Percentiles rank a stretch among this genome's conserved stretches.
Conservation (phyloP, 2,797 vertebrate genomes). For the Oreortyx pictus region DNA sequence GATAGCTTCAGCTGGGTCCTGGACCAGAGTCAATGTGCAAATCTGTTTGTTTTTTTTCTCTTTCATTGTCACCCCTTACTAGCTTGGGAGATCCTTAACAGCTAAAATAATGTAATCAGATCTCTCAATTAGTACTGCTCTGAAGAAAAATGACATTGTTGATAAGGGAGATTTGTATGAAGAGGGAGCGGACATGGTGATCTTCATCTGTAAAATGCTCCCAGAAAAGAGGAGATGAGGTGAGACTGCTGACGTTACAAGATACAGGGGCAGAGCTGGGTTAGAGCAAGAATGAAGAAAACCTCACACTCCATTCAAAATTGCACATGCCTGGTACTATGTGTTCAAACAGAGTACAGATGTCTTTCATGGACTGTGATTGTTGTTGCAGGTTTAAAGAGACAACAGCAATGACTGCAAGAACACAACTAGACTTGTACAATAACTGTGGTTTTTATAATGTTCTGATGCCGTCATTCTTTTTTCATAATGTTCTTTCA, state of each 20-base stretch:
- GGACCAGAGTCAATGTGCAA: neutral
- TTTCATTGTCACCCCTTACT: neutral
- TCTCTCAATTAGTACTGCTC: neutral
- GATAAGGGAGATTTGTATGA: neutral
- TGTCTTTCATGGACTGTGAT: neutral
- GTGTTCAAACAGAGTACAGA: neutral
- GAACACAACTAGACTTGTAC: neutral
- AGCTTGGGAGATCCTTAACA: neutral
- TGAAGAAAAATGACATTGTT: neutral
- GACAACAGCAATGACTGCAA: neutral
- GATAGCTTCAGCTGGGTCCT: neutral
- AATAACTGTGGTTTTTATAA: neutral
- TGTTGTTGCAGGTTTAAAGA: neutral
- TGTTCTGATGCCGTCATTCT: constrained; percentile 1
- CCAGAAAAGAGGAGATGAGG: neutral
- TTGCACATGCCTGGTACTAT: neutral
- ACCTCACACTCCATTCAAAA: neutral
- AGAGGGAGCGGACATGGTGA: neutral
- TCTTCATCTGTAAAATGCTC: neutral
- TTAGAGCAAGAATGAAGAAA: neutral
- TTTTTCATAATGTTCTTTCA: neutral
- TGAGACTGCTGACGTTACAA: neutral
- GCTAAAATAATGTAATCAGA: neutral
- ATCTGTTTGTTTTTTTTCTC: neutral
- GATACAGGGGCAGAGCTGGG: neutral